phyloP scores from a whole-genome alignment of 2,888 invertebrate genomes.

The Neoaliturus tenellus region DNA sequence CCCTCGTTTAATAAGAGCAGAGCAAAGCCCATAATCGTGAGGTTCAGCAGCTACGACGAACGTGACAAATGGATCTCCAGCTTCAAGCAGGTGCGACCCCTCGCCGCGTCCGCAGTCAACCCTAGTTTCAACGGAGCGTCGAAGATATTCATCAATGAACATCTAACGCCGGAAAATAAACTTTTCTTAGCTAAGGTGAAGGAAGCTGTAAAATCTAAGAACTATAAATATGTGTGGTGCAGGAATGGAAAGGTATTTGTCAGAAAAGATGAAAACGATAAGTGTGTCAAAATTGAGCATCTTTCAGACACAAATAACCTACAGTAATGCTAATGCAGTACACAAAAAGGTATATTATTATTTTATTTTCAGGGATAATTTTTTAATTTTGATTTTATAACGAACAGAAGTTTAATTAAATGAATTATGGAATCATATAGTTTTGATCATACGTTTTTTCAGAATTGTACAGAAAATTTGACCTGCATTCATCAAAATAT shows the following conservation, averaged over 20 bases:
- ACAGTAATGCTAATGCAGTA: not conserved
- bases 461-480: not conserved
- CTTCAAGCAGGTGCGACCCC: not conserved
- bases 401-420: no score
- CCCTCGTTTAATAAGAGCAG: not conserved
- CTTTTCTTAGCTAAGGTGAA: not conserved
- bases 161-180: not conserved
- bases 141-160: not conserved
- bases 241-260: not conserved
- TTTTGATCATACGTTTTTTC: not conserved
- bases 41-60: not conserved
- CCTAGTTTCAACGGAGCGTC: not conserved
- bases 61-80: not conserved
- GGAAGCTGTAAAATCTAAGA: not conserved
- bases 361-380: no score
- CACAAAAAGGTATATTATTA: not conserved
- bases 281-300: not conserved
- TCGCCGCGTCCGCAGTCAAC: not conserved
- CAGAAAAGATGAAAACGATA: not conserved
- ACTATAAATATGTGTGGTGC: not conserved
- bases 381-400: no score
- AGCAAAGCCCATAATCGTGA: not conserved
- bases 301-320: not conserved
- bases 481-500: conserved; percentile 6
- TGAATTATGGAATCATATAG: not conserved